A percentile compares a stretch with the other conserved stretches of the same genome.
Conservation (phyloP, 2,113 vertebrate species). For the Rhea pennata region DNA sequence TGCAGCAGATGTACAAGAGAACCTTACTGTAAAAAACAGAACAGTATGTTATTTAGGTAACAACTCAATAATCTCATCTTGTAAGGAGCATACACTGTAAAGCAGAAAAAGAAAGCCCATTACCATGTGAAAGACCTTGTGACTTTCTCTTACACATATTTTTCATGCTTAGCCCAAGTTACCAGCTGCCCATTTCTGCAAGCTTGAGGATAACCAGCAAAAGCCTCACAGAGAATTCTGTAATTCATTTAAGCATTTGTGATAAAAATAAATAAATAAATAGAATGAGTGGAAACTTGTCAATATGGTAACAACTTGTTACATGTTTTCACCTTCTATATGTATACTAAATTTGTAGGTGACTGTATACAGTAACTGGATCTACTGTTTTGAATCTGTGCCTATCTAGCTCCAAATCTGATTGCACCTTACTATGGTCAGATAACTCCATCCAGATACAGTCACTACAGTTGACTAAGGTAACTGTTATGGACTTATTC, state of each 20-base stretch:
- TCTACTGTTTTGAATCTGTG: neutral
- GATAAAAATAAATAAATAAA: too few species aligned
- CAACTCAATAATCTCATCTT: neutral
- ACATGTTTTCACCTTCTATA: too few species aligned
- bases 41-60: neutral
- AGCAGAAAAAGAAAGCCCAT: neutral
- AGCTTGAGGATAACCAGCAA: too few species aligned
- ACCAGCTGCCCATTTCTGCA: too few species aligned
- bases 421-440: neutral
- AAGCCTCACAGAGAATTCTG: too few species aligned
- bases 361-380: too few species aligned
- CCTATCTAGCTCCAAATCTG: neutral
- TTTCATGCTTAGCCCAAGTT: too few species aligned
- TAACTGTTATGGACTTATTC: neutral
- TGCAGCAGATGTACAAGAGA: neutral
- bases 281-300: too few species aligned
- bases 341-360: neutral
- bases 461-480: neutral
- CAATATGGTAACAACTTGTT: too few species aligned
- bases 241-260: too few species aligned
- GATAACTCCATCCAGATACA: neutral
- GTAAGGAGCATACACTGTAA: neutral
- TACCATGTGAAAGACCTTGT: neutral
- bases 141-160: too few species aligned
- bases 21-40: neutral